Evolutionary conservation across 2,888 invertebrate species (phyloP), one percentile per base, ranked within the genome.

Genomic region (Lymantria dispar): DNA sequence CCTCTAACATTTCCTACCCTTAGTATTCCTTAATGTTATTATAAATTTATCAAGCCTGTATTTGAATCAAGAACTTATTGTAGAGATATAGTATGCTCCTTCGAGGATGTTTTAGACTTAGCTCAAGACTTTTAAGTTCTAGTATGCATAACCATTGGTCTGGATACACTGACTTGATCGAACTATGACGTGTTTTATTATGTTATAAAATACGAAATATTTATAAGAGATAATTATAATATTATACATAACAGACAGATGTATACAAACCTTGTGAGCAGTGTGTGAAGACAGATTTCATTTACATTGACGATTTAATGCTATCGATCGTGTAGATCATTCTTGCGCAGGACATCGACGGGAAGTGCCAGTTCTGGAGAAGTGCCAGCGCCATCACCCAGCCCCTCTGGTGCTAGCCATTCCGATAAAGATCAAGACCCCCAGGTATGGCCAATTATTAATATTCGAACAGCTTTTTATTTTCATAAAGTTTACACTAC

Each of bases 321-420:
- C 87, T 83, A 79, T 85, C 74, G 88, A 85, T 86, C 89, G 88
- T 83, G 78, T 85, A 90, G 90, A 86, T 89, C 90, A 58, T 90
- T 88, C 82, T 84, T 90, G 76, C 89, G 88, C 83, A 91, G 91
- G 82, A 89, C 91, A n/a, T 91, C 91, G 9, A 91, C 91, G 56
- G 90, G 90, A 33, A 90, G 90, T 48, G 89, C 89, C 8, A 90
- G 90, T 52, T 90, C 91, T 0, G 88, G 91, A 3, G 91, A 91
- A 59, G 90, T 85, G 8, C 91, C 92, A 0, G 85, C 91, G 2
- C 91, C 91, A 0, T 91, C 91, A 0, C 92, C 96, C 29, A 98
- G 98, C 71, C 98, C 98, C 1, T 98, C 98, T 66, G 98, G 98
- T 40, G 98, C 98, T 57, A 94, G 97, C 70, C 95, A 96, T 69